These are phyloP conservation scores for Maconellicoccus hirsutus DNA, from an alignment of 1,140 invertebrate species.

Conservation along the genomic window DNA sequence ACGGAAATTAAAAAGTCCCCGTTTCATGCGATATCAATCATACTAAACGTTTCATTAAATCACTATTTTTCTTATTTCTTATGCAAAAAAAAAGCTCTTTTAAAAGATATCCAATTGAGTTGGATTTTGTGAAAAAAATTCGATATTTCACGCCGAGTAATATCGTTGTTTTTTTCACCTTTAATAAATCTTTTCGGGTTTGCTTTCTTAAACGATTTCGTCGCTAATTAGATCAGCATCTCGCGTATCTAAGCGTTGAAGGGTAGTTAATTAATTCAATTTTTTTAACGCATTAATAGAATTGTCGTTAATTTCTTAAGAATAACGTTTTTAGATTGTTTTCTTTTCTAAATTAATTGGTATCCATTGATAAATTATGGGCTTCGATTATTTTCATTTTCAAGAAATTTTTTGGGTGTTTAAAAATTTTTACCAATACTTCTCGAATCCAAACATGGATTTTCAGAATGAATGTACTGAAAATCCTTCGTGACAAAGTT, in stretches of 20 bases:
- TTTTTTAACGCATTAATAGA: background rate
- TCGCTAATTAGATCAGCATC: background rate
- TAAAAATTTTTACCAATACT: too few species aligned
- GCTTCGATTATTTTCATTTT: too few species aligned
- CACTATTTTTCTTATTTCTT: slow-evolving; percentile 18
- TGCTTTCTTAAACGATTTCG: background rate
- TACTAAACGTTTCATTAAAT: slow-evolving; percentile 15
- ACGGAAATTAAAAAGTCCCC: slow-evolving; percentile 16
- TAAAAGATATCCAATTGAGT: background rate
- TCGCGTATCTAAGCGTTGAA: too few species aligned
- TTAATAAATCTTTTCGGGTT: background rate
- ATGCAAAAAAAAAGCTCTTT: background rate
- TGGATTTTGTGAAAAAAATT: background rate
- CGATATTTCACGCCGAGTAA: background rate
- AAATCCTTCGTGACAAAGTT: too few species aligned
- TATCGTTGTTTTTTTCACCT: slow-evolving; percentile 2
- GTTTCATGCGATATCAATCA: slow-evolving; percentile 13
- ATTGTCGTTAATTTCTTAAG: background rate
- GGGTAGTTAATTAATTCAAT: background rate
- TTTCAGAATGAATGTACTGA: too few species aligned
- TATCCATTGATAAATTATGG: too few species aligned
- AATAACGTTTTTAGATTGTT: background rate
- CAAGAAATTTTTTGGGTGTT: too few species aligned
- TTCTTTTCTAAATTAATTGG: too few species aligned
- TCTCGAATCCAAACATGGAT: too few species aligned